Evolutionary conservation across 2,797 vertebrate genomes (phyloP).

Genomic region (Falco berigora): DNA sequence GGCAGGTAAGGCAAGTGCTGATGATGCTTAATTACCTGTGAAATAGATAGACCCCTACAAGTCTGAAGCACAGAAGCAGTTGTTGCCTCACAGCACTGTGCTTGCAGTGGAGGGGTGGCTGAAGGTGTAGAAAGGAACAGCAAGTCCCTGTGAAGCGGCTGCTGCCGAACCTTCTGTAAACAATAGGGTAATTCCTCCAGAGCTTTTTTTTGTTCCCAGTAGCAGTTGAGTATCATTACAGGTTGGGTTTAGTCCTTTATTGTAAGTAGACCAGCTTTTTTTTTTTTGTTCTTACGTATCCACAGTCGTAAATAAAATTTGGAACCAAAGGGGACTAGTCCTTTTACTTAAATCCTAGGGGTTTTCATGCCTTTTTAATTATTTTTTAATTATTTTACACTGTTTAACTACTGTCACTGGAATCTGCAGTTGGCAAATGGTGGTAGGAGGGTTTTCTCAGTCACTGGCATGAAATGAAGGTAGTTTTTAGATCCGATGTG

Average conservation of each 20-base stretch:
- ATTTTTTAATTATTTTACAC: not conserved
- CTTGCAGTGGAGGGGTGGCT: not conserved
- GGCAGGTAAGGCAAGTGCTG: not conserved
- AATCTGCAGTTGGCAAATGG: not conserved
- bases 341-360: not conserved
- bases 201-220: not conserved
- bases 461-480: not conserved
- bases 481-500: not conserved
- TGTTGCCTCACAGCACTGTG: not conserved
- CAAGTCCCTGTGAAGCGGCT: not conserved
- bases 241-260: not conserved
- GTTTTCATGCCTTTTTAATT: not conserved
- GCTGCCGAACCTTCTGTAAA: not conserved
- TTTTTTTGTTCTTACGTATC: not conserved
- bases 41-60: accelerated
- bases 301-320: not conserved
- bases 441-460: not conserved
- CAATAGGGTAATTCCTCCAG: not conserved
- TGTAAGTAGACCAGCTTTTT: not conserved
- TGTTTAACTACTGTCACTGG: not conserved
- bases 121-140: not conserved
- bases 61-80: not conserved
- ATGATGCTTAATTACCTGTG: not conserved
- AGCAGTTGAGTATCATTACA: not conserved
- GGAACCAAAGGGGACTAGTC: not conserved